These are phyloP conservation scores for Indicator indicator DNA, from an alignment of 2,113 vertebrate species.

Conservation along the genomic window DNA sequence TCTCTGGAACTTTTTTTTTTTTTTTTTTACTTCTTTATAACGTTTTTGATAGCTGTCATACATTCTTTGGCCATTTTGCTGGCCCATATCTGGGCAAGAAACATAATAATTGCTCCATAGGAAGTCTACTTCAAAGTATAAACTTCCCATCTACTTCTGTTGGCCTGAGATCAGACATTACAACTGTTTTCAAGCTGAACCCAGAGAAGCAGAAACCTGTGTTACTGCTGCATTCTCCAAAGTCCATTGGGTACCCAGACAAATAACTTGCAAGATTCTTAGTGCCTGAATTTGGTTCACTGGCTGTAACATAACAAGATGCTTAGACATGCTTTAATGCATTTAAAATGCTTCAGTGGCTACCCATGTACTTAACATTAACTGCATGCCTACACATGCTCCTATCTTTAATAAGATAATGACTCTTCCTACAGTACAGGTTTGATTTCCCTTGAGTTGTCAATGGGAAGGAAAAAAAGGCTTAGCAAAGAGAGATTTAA, in stretches of 20 bases:
- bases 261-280: background rate
- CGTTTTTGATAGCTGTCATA: background rate
- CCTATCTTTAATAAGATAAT: conserved; percentile 18
- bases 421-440: background rate
- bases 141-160: conserved; percentile 9
- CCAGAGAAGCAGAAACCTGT: background rate
- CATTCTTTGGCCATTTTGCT: conserved; percentile 13
- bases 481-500: background rate
- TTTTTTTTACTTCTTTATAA: background rate
- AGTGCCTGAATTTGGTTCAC: background rate
- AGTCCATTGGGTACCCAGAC: background rate
- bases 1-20: background rate
- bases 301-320: background rate
- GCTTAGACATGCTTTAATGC: background rate
- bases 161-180: conserved; percentile 27
- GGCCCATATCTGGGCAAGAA: background rate
- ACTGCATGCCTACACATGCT: rapidly evolving
- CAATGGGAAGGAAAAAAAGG: background rate
- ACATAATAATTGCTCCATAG: background rate
- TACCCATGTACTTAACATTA: background rate
- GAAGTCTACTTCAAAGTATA: background rate
- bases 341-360: background rate
- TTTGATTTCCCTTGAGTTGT: background rate
- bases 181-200: background rate
- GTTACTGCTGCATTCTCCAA: background rate